These are phyloP conservation scores for Macrosiphum euphorbiae DNA, from an alignment of 2,888 invertebrate genomes.

Conservation along the genomic window DNA sequence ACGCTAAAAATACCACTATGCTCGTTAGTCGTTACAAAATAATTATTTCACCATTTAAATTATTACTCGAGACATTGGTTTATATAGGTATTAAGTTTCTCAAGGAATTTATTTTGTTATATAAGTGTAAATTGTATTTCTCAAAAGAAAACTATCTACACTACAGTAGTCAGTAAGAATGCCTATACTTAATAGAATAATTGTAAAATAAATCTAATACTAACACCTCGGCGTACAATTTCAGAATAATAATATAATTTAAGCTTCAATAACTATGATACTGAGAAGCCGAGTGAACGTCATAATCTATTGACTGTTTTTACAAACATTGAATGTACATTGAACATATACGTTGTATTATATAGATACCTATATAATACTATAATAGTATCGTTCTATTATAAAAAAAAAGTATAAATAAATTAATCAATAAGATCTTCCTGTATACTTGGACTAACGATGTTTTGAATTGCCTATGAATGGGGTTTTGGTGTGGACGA, in stretches of 20 bases:
- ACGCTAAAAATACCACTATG: constrained; percentile 1
- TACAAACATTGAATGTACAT: not conserved
- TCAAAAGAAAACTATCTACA: not conserved
- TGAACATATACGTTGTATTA: not conserved
- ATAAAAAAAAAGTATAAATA: constrained; percentile 21
- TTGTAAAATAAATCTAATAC: not conserved
- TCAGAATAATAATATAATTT: not conserved
- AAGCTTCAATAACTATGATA: not conserved
- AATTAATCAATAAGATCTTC: constrained; percentile 38
- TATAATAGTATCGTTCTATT: constrained; percentile 1
- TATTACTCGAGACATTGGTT: not conserved
- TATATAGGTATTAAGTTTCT: not conserved
- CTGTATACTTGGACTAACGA: constrained; percentile 28
- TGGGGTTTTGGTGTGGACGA: not conserved
- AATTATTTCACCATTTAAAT: not conserved
- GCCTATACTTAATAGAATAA: not conserved
- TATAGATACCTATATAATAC: not conserved
- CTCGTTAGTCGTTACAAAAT: constrained; percentile 18
- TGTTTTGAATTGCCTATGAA: constrained; percentile 42
- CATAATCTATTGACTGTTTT: not conserved
- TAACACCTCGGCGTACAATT: not conserved
- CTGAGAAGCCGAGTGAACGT: not conserved
- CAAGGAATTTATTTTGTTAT: not conserved
- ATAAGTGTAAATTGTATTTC: not conserved
- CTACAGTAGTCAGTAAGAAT: not conserved